Conservation (phyloP, 1,140 invertebrate genomes). For the Sycobia sp. region DNA sequence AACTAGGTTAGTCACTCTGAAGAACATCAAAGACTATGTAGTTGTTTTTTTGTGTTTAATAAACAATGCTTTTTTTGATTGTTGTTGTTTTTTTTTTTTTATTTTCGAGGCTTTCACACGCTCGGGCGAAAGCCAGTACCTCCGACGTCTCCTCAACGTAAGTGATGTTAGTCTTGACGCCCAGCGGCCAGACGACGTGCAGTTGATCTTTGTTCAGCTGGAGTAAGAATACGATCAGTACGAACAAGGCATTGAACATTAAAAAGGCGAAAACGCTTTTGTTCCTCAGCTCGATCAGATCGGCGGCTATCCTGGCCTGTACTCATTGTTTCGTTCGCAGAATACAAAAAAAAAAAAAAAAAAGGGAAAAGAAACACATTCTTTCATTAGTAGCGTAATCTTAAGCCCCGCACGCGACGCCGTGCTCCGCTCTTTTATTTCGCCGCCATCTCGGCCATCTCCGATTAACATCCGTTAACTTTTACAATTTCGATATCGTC, state of each 20-base stretch:
- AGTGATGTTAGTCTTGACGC: slow-evolving; percentile 93
- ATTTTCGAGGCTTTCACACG: slow-evolving; percentile 25
- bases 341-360: slow-evolving; percentile 35
- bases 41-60: background rate
- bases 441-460: background rate
- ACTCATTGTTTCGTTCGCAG: slow-evolving; percentile 41
- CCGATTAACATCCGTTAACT: too few relatives aligned
- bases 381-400: slow-evolving; percentile 40
- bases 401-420: slow-evolving; percentile 40
- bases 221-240: slow-evolving; percentile 96
- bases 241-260: slow-evolving; percentile 99
- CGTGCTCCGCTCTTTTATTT: slow-evolving; percentile 26
- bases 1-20: slow-evolving; percentile 35
- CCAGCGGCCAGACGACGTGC: slow-evolving; percentile 92
- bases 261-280: slow-evolving; percentile 97
- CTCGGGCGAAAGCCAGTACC: slow-evolving; percentile 63
- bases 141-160: slow-evolving; percentile 88
- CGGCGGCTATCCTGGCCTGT: slow-evolving; percentile 84
- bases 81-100: too few relatives aligned
- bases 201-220: slow-evolving; percentile 97
- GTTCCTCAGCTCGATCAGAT: slow-evolving; percentile 91
- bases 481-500: too few relatives aligned
- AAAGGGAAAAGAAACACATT: slow-evolving; percentile 26
- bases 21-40: slow-evolving; percentile 15
- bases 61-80: background rate